phyloP scores from a whole-genome alignment of 2,888 invertebrate species.

The Clunio marinus region DNA sequence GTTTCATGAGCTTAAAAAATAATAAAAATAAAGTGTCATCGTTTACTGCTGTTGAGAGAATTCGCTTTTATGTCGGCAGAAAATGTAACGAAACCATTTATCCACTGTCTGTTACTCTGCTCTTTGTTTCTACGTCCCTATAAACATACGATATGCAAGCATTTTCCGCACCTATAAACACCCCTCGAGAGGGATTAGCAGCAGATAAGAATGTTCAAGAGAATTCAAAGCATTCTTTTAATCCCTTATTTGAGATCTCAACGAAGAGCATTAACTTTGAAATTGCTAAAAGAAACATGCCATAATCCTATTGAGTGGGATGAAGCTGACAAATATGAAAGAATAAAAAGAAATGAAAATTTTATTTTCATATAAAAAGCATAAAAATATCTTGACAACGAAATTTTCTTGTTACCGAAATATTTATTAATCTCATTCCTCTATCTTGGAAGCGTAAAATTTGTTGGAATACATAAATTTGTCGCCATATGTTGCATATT shows the following conservation, averaged over 20 bases:
- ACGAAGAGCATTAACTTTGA: background rate
- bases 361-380: too few relatives aligned
- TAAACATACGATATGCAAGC: background rate
- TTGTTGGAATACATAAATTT: background rate
- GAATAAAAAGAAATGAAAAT: background rate
- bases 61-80: background rate
- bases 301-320: conserved; percentile 6
- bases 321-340: too few relatives aligned
- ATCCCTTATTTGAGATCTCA: background rate
- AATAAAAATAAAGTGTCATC: background rate
- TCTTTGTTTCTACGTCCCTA: background rate
- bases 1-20: background rate
- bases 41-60: background rate
- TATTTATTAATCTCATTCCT: background rate
- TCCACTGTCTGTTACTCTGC: background rate
- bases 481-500: conserved; percentile 33
- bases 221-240: background rate
- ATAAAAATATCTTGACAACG: background rate
- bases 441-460: background rate
- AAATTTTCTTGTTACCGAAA: too few relatives aligned
- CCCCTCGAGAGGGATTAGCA: background rate
- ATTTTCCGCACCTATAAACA: background rate
- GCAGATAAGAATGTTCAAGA: background rate
- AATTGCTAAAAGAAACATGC: conserved; percentile 6
- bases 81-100: background rate